Evolutionary conservation across 2,797 vertebrate genomes (phyloP).

Genomic region (Valencia hispanica): DNA sequence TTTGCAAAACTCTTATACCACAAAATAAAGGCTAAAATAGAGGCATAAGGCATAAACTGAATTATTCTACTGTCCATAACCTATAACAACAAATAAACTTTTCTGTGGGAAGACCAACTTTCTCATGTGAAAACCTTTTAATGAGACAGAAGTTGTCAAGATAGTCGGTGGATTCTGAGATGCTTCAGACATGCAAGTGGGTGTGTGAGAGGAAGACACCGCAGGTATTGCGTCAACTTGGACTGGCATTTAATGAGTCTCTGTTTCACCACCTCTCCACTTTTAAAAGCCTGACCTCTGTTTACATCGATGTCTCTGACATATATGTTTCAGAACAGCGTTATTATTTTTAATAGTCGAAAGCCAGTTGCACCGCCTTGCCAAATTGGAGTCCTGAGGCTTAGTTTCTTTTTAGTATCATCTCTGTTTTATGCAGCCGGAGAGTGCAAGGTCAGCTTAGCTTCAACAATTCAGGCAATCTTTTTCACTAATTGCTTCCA

Average conservation of each 20-base stretch:
- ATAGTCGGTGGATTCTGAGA: background rate
- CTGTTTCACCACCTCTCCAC: slow-evolving; percentile 17
- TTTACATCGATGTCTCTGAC: slow-evolving; percentile 23
- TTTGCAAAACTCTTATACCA: background rate
- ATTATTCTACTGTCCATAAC: background rate
- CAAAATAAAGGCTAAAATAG: background rate
- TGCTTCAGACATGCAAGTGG: slow-evolving; percentile 11
- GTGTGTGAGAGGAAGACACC: slow-evolving; percentile 1
- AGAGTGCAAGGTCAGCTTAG: background rate
- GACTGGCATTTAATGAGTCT: slow-evolving; percentile 41
- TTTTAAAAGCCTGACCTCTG: slow-evolving; percentile 45
- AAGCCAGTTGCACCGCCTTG: background rate
- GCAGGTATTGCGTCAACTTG: slow-evolving; percentile 14
- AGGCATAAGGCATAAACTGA: background rate
- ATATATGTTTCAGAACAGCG: slow-evolving; percentile 9
- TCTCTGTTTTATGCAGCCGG: background rate
- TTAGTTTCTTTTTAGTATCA: slow-evolving; percentile 9
- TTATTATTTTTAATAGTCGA: slow-evolving; percentile 43
- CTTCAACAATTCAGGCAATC: background rate
- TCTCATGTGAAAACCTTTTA: slow-evolving; percentile 2
- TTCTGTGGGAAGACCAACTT: background rate
- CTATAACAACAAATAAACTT: background rate
- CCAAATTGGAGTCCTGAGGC: slow-evolving; percentile 6
- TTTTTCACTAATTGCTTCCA: background rate
- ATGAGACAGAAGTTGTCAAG: slow-evolving; percentile 7